These are phyloP conservation scores for Microplitis manilae DNA, from an alignment of 2,888 invertebrate species.

Conservation along the genomic window DNA sequence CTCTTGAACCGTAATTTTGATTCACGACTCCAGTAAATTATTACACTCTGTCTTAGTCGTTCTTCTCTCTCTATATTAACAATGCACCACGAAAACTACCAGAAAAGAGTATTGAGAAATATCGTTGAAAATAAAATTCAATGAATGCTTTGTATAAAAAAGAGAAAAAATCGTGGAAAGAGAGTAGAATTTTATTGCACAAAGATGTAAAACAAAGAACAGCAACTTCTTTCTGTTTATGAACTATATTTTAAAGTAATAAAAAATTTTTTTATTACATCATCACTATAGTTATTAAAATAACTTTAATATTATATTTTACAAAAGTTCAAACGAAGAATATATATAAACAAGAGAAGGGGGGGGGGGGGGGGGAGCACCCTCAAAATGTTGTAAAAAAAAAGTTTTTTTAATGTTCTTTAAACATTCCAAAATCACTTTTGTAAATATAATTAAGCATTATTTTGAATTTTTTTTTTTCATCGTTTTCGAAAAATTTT, in stretches of 20 bases:
- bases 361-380: too few species aligned
- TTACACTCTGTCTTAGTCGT: conserved; percentile 44
- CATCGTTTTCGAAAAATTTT: too few species aligned
- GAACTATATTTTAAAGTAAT: neutral
- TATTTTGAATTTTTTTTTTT: too few species aligned
- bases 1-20: conserved; percentile 52
- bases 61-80: conserved; percentile 35
- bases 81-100: conserved; percentile 3
- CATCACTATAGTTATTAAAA: neutral
- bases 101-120: neutral
- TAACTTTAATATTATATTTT: too few species aligned
- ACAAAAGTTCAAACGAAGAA: too few species aligned
- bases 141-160: neutral
- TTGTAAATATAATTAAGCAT: too few species aligned
- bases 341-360: too few species aligned
- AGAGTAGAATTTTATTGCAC: conserved; percentile 6
- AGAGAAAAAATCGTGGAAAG: neutral
- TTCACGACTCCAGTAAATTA: conserved; percentile 50
- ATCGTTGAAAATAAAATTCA: neutral
- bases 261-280: neutral
- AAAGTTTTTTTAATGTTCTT: too few species aligned
- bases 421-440: too few species aligned
- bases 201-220: conserved; percentile 5
- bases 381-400: too few species aligned
- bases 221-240: neutral